These are phyloP conservation scores for Keiferia lycopersicella DNA, from an alignment of 2,888 invertebrate species.

Conservation along the genomic window DNA sequence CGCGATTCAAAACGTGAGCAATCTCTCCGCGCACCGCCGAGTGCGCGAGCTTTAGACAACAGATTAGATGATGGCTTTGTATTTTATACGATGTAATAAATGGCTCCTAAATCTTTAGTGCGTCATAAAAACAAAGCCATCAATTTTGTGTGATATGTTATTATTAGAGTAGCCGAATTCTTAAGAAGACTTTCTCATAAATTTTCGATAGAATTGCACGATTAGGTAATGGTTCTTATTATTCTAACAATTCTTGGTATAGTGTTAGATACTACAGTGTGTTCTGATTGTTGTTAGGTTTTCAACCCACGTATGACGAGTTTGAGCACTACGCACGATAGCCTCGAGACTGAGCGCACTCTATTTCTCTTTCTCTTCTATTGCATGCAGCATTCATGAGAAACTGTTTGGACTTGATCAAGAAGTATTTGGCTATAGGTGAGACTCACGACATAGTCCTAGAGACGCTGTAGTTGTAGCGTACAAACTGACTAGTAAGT, in stretches of 20 bases:
- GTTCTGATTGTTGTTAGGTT: conserved; percentile 38
- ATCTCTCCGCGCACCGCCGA: background rate
- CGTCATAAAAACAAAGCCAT: conserved; percentile 1
- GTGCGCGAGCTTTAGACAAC: background rate
- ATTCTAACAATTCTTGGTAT: background rate
- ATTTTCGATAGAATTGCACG: background rate
- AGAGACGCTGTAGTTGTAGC: conserved; percentile 8
- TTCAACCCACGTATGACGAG: conserved; percentile 41
- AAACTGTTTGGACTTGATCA: conserved; percentile 90
- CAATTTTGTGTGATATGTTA: conserved; percentile 5
- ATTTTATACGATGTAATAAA: conserved; percentile 5
- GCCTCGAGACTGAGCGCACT: conserved; percentile 61
- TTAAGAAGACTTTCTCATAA: background rate
- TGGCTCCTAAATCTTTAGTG: background rate
- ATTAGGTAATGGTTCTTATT: background rate
- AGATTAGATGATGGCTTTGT: conserved; percentile 17
- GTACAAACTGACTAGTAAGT: background rate
- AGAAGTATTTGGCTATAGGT: conserved; percentile 89
- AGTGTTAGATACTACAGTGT: conserved; percentile 25
- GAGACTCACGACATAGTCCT: conserved; percentile 44
- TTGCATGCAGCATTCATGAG: conserved; percentile 91
- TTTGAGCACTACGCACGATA: conserved; percentile 52
- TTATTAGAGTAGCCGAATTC: conserved; percentile 2
- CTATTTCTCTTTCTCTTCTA: conserved; percentile 75
- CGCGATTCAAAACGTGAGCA: conserved; percentile 76